These are phyloP conservation scores for Actenoides hombroni DNA, from an alignment of 2,113 vertebrate genomes.

Conservation along the genomic window DNA sequence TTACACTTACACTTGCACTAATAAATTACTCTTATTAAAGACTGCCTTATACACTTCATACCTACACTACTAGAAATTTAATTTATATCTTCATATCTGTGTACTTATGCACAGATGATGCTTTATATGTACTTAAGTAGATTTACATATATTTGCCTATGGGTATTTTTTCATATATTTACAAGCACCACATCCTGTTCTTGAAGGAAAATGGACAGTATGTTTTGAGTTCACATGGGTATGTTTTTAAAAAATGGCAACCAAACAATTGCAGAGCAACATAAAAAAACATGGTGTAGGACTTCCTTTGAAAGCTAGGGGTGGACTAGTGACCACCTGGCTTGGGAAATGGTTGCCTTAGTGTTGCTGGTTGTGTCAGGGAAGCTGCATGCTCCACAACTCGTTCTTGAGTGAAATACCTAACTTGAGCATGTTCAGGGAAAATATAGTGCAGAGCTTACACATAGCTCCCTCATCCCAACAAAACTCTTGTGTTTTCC, in stretches of 20 bases:
- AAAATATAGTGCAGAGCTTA: neutral
- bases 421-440: neutral
- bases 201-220: neutral
- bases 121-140: neutral
- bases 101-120: neutral
- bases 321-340: fast-evolving
- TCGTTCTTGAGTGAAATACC: neutral
- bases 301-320: neutral
- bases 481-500: neutral
- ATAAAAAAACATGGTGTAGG: neutral
- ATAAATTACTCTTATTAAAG: neutral
- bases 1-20: neutral
- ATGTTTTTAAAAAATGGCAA: neutral
- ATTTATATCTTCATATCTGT: neutral
- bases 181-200: neutral
- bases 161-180: neutral
- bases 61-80: neutral
- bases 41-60: neutral
- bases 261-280: neutral
- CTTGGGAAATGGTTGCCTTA: fast-evolving
- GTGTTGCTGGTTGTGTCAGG: neutral
- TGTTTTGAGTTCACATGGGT: neutral
- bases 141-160: neutral
- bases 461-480: fast-evolving
- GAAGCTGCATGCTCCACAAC: neutral